Evolutionary conservation across 2,113 vertebrate genomes (phyloP).

Genomic region (Damaliscus lunatus): DNA sequence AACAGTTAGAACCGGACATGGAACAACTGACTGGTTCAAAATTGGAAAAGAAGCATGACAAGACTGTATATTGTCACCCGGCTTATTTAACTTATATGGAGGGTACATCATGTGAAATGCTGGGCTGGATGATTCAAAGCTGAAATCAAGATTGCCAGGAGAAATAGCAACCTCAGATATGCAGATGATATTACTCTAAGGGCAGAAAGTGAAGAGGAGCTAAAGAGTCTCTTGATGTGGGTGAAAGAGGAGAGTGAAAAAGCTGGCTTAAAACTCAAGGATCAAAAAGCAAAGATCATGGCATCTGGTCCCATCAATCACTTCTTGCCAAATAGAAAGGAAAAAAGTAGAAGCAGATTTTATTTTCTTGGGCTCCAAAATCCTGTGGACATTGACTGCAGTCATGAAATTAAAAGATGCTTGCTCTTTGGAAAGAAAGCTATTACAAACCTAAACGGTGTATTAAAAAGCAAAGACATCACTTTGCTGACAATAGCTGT

Average conservation of each 20-base stretch:
- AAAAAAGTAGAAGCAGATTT: background rate
- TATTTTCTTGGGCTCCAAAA: background rate
- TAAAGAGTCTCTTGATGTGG: background rate
- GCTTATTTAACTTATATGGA: background rate
- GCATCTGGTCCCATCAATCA: background rate
- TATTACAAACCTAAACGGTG: background rate
- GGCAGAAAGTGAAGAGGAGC: background rate
- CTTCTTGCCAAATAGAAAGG: background rate
- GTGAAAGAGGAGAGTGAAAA: background rate
- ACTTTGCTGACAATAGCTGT: background rate
- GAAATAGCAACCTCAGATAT: background rate
- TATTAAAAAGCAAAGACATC: background rate
- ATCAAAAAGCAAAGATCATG: background rate
- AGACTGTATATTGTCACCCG: background rate
- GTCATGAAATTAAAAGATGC: background rate
- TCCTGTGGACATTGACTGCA: background rate
- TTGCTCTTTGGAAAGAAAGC: background rate
- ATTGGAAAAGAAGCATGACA: background rate
- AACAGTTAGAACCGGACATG: background rate
- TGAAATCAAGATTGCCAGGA: background rate
- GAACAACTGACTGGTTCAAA: background rate
- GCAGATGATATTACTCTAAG: background rate
- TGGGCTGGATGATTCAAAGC: background rate
- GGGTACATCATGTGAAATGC: background rate
- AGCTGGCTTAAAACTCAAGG: background rate